Evolutionary conservation across 2,797 vertebrate species (phyloP).

Genomic region (Galaxias olidus): DNA sequence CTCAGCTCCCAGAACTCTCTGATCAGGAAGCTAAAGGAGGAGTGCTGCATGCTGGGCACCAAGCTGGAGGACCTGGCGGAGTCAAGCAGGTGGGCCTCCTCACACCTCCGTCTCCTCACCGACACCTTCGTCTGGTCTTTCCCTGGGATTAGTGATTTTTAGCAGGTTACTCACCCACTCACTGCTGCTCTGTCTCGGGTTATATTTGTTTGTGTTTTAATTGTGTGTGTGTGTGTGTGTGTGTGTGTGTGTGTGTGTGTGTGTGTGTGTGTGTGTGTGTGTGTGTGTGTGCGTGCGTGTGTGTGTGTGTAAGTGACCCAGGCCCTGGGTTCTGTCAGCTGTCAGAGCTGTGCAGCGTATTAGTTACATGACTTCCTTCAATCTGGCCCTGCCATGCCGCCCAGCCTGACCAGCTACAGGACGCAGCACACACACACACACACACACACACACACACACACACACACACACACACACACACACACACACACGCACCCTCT

Average conservation of each 20-base stretch:
- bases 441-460: conserved; percentile 12
- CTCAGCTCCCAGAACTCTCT: conserved; percentile 88
- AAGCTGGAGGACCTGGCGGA: conserved; percentile 81
- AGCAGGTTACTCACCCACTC: background rate
- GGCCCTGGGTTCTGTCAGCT: conserved; percentile 80
- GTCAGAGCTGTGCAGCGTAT: conserved; percentile 79
- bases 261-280: background rate
- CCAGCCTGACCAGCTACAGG: conserved; percentile 59
- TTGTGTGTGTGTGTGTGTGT: conserved; percentile 18
- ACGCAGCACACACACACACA: conserved; percentile 21
- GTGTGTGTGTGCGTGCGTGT: conserved; percentile 34
- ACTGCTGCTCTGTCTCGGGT: background rate
- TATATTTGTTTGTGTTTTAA: conserved; percentile 24
- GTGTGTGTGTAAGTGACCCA: conserved; percentile 53
- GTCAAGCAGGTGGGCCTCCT: conserved; percentile 82
- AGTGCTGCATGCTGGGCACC: conserved; percentile 78
- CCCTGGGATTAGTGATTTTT: background rate
- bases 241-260: conserved; percentile 4
- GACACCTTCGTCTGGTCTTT: background rate
- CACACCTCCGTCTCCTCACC: background rate
- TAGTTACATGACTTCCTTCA: conserved; percentile 82
- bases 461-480: conserved; percentile 30
- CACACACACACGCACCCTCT: conserved; percentile 34
- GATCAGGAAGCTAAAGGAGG: conserved; percentile 86
- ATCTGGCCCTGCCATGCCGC: conserved; percentile 77